Evolutionary conservation across 1,140 invertebrate genomes (phyloP).

Genomic region (Oscheius sp.): DNA sequence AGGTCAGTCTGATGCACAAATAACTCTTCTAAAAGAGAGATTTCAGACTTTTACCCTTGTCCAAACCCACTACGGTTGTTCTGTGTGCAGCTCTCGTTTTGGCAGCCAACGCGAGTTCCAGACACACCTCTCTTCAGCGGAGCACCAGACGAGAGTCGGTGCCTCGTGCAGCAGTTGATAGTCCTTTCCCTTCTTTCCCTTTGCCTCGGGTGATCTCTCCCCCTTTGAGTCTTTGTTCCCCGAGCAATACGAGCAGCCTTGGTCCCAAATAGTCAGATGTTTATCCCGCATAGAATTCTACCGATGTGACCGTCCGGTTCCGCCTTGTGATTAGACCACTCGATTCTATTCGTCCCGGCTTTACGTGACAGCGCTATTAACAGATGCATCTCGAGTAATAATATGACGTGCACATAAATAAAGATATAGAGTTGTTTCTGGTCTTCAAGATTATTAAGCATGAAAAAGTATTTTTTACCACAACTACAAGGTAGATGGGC

Average conservation of each 20-base stretch:
- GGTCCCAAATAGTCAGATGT: not conserved
- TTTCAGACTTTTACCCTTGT: conserved; percentile 49
- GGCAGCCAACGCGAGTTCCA: conserved; percentile 50
- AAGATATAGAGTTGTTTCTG: not conserved
- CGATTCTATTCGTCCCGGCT: not conserved
- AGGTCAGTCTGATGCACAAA: conserved; percentile 23
- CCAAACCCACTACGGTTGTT: conserved; percentile 58
- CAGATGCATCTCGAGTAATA: not conserved
- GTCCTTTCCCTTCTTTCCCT: conserved; percentile 1
- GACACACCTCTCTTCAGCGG: conserved; percentile 9
- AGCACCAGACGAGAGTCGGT: conserved; percentile 4
- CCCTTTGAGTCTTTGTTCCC: not conserved
- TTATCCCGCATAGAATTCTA: not conserved
- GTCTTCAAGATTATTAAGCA: no score
- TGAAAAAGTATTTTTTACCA: no score
- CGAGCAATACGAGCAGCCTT: not conserved
- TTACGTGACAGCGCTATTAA: not conserved
- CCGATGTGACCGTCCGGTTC: not conserved
- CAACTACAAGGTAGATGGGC: no score
- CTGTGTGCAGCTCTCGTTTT: conserved; percentile 42
- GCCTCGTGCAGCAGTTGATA: not conserved
- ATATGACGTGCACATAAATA: not conserved
- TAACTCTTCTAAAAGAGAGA: not conserved
- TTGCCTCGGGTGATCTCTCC: not conserved
- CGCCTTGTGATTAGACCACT: not conserved